These are phyloP conservation scores for Aselliscus stoliczkanus DNA, from an alignment of 2,797 vertebrate genomes.

Conservation along the genomic window DNA sequence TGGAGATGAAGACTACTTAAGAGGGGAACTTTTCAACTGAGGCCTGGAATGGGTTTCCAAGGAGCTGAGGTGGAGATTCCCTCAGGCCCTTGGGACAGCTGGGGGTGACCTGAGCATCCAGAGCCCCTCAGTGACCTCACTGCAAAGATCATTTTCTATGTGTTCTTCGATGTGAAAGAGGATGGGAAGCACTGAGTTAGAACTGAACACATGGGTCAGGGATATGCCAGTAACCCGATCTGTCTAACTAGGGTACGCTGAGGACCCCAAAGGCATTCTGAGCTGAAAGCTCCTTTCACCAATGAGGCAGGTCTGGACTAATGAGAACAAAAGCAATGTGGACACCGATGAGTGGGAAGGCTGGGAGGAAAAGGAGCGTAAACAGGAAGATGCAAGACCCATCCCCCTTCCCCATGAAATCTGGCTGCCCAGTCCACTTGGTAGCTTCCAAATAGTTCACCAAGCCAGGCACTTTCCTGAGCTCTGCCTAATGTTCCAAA, in stretches of 20 bases:
- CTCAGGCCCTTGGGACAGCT: neutral
- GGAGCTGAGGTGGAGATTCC: neutral
- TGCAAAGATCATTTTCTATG: neutral
- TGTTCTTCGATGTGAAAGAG: neutral
- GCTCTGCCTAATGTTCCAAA: conserved; percentile 40
- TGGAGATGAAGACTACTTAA: neutral
- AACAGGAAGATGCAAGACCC: neutral
- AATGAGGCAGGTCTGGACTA: neutral
- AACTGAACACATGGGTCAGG: neutral
- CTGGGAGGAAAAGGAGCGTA: neutral
- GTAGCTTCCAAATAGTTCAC: neutral
- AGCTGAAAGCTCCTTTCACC: neutral
- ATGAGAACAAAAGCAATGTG: neutral
- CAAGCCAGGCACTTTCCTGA: neutral
- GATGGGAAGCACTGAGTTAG: neutral
- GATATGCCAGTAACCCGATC: neutral
- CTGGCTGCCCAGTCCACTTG: neutral
- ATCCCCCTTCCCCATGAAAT: neutral
- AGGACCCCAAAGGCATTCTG: neutral
- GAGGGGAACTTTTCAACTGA: neutral
- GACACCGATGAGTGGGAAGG: neutral
- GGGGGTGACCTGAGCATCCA: neutral
- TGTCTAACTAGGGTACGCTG: neutral
- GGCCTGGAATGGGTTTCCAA: neutral
- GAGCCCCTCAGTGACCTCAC: neutral